phyloP scores from a whole-genome alignment of 1,140 invertebrate species.

The Procambarus clarkii region DNA sequence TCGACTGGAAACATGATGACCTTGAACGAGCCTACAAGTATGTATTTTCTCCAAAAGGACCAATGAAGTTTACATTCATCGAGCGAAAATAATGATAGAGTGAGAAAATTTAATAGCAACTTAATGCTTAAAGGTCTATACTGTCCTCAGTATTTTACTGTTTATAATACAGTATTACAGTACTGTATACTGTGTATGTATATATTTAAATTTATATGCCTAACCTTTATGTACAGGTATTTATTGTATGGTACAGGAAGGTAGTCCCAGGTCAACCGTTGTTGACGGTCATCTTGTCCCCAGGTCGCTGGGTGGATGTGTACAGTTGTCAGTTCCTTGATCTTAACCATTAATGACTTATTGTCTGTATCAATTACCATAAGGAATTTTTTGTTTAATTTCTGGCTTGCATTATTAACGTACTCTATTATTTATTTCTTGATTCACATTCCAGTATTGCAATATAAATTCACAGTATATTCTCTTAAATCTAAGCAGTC shows the following conservation, averaged over 20 bases:
- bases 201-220: neutral
- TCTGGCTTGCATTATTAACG: too few species aligned
- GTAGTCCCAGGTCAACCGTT: too few species aligned
- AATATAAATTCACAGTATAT: too few species aligned
- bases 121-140: neutral
- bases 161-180: neutral
- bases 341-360: neutral
- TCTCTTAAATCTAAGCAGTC: too few species aligned
- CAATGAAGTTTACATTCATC: constrained; percentile 35
- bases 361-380: too few species aligned
- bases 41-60: constrained; percentile 31
- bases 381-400: too few species aligned
- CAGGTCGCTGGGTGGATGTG: too few species aligned
- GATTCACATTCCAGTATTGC: too few species aligned
- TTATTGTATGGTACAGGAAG: too few species aligned
- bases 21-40: neutral
- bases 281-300: too few species aligned
- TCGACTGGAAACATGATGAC: constrained; percentile 40
- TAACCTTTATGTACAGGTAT: neutral
- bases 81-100: constrained; percentile 2
- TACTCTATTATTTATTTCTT: too few species aligned
- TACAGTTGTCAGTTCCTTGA: neutral
- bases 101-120: neutral
- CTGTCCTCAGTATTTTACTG: neutral
- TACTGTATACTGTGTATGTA: neutral